Conservation (phyloP, 1,140 invertebrate genomes). For the Plodia interpunctella region DNA sequence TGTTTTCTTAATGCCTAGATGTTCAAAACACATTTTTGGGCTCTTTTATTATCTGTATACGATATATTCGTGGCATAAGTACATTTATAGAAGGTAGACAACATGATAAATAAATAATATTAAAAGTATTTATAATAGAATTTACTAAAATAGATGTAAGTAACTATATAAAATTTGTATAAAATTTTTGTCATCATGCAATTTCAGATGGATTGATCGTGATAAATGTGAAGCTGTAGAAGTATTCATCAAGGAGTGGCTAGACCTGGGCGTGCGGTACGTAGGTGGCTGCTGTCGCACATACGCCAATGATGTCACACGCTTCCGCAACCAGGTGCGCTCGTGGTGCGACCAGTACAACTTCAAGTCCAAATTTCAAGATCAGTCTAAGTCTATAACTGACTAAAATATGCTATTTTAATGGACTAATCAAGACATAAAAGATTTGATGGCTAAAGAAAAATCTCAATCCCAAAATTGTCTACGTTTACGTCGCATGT, state of each 20-base stretch:
- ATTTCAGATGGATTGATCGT: slow-evolving; percentile 78
- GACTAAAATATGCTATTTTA: not conserved
- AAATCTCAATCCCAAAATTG: not conserved
- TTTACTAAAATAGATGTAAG: too few species aligned
- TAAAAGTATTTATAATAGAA: too few species aligned
- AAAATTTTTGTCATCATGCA: slow-evolving; percentile 15
- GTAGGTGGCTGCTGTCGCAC: slow-evolving; percentile 85
- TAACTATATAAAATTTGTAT: too few species aligned
- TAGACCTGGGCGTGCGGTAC: slow-evolving; percentile 80
- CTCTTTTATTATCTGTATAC: too few species aligned
- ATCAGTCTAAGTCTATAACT: slow-evolving; percentile 16
- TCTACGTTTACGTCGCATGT: too few species aligned
- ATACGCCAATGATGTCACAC: slow-evolving; percentile 79
- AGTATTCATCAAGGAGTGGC: slow-evolving; percentile 79
- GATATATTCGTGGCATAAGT: too few species aligned
- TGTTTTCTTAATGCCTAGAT: too few species aligned
- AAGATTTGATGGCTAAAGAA: not conserved
- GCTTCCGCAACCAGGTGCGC: slow-evolving; percentile 77
- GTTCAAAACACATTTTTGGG: too few species aligned
- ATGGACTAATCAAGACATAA: not conserved
- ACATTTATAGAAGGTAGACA: too few species aligned
- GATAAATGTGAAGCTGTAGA: slow-evolving; percentile 78
- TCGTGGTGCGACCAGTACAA: slow-evolving; percentile 72
- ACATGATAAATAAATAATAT: too few species aligned
- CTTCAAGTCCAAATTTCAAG: slow-evolving; percentile 44